Percentiles rank a stretch among this genome's conserved stretches.
Evolutionary conservation across 1,140 invertebrate genomes (phyloP).

Genomic region (Drosophila busckii): DNA sequence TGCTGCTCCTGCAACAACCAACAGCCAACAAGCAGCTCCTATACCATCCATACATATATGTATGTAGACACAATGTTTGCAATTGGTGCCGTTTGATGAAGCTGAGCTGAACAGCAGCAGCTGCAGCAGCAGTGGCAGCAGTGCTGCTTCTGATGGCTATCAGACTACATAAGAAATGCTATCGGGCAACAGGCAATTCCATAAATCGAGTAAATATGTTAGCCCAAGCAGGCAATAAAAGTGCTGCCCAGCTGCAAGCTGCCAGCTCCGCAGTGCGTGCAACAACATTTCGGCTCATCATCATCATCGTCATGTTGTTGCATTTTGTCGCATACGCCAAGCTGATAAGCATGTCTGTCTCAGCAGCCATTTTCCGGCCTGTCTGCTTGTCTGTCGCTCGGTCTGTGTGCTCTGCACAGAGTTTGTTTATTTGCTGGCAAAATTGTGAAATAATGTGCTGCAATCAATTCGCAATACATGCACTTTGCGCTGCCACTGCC

Average conservation of each 20-base stretch:
- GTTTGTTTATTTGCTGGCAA: slow-evolving; percentile 68
- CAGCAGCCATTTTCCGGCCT: too few species aligned
- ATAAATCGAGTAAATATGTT: slow-evolving; percentile 50
- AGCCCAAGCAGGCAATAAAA: slow-evolving; percentile 24
- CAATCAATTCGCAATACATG: slow-evolving; percentile 69
- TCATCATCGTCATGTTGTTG: slow-evolving; percentile 31
- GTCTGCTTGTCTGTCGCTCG: too few species aligned
- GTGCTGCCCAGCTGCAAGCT: too few species aligned
- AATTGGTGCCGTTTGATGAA: slow-evolving; percentile 5
- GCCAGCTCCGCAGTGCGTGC: too few species aligned
- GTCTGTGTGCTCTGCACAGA: too few species aligned
- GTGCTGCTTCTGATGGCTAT: too few species aligned
- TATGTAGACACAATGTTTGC: slow-evolving; percentile 18
- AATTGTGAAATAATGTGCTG: slow-evolving; percentile 74
- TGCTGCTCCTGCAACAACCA: not conserved
- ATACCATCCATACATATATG: slow-evolving; percentile 46
- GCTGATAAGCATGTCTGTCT: slow-evolving; percentile 40
- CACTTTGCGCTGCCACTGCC: slow-evolving; percentile 11
- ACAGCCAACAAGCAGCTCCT: slow-evolving; percentile 37
- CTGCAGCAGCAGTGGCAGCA: too few species aligned
- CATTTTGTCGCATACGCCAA: slow-evolving; percentile 52
- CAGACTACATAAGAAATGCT: slow-evolving; percentile 50
- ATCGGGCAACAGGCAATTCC: slow-evolving; percentile 61
- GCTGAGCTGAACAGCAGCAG: too few species aligned
- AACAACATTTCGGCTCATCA: slow-evolving; percentile 21